Evolutionary conservation across 2,113 vertebrate genomes (phyloP), one percentile per base, ranked within the genome.

Genomic region (Lepisosteus oculatus): DNA sequence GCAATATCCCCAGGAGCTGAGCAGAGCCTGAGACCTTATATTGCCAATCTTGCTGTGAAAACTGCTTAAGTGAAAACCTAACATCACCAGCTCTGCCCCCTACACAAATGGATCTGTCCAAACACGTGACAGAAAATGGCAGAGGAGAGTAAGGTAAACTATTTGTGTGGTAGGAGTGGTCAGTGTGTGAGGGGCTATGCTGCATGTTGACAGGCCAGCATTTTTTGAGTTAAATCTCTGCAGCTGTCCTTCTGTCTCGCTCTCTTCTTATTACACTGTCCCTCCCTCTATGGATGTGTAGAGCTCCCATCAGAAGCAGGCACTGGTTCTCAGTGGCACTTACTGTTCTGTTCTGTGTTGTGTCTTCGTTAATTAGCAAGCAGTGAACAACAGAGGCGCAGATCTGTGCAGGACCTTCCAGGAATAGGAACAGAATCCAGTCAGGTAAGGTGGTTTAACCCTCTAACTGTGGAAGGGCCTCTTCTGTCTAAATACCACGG

Each of bases 331-430:
- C 70, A 86, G 65, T 76, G 77, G 77, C 71, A 85, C 80, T 86
- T 81, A 88, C 71, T 84, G 72, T 70, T 86, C 84, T 83, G 72
- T 81, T 84, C 73, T 85, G 72, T 84, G 77, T 85, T 75, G 81
- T 72, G 45, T 80, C 84, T 80, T 73, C 81, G 85, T 79, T 81
- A 83, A 51, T 51, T 84, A 90, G 91, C 94, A 89, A 92, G 93
- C 78, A 96, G 93, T 64, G 97, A 97, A 70, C 87, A 95, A 68
- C 95, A 96, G 89, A 94, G 97, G 85, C 95, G 96, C 63, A 95
- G 95, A 81, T 99, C 97, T 67, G 92, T 99, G 74, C 97, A 99
- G 91, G 97, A 99, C 77, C 93, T 99, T 72, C 93, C 92, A 62
- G 90, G 92, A 77, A 85, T 95, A 82, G 90, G 92, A 83, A 92